Evolutionary conservation across 2,113 vertebrate species (phyloP), one percentile per base, ranked within the genome.

Genomic region (Climacteris rufus): DNA sequence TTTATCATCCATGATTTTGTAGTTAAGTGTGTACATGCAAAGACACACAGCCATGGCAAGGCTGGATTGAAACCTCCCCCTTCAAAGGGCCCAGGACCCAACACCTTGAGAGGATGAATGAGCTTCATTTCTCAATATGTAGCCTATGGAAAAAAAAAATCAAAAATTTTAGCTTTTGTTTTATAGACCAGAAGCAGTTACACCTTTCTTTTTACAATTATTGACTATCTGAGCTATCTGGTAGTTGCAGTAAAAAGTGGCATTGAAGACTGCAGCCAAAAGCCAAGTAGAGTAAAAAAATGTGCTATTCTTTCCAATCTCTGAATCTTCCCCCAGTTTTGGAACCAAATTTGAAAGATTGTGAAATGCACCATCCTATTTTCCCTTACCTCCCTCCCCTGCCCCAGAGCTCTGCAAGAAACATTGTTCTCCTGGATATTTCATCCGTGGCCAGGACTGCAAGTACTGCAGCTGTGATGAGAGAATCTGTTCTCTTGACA

Each of bases 401-500:
- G 39, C n/a, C 49, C 75, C 50, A 86, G 92, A 86, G 90, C 80
- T 90, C 75, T 81, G 49, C 52, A 89, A 94, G 95, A 89, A 94
- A 82, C 53, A 68, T 92, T 81, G 31, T 83, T 91, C 90, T 93
- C 88, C 68, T 68, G 68, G 90, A 61, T 81, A 42, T 86, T 89
- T 28, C 83, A 96, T 68, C 88, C 69, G 9, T 25, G 88, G 94
- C 92, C 93, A 96, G 89, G 82, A 69, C 66, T 78, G 80, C 64
- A 92, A 97, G 81, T 75, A 22, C 84, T 94, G 95, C 96, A 96
- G 96, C 94, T 96, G 96, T 94, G 95, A 96, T 92, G 94, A 96
- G 88, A 3, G 65, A 94, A 94, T 95, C 93, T 96, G 86, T 97
- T 94, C 96, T 97, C 89, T 20, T 81, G 93, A 89, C 76, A 93